phyloP scores from a whole-genome alignment of 2,888 invertebrate species.

The Ennomos erosarius region DNA sequence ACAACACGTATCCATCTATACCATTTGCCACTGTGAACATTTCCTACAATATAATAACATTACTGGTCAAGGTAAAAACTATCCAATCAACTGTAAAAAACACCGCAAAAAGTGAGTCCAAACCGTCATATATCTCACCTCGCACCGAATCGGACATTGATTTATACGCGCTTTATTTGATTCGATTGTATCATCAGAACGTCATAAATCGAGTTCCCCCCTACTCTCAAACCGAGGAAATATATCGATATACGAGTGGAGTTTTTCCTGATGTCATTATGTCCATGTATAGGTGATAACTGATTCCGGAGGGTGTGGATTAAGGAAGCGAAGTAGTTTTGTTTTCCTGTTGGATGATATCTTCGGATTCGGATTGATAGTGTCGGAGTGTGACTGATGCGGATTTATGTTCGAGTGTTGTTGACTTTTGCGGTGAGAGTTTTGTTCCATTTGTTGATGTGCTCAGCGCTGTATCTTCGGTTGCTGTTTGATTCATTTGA shows the following conservation, averaged over 20 bases:
- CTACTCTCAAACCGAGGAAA: constrained; percentile 27
- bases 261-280: constrained; percentile 79
- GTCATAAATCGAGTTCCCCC: constrained; percentile 76
- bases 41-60: neutral
- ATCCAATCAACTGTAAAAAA: constrained; percentile 1
- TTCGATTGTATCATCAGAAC: constrained; percentile 84
- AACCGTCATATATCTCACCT: constrained; percentile 36
- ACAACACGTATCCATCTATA: no score
- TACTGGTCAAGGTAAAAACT: neutral
- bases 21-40: neutral
- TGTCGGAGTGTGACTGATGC: constrained; percentile 12
- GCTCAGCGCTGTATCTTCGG: no score
- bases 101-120: constrained; percentile 9
- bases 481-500: no score
- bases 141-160: constrained; percentile 74
- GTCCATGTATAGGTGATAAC: constrained; percentile 75
- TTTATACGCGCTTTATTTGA: constrained; percentile 82
- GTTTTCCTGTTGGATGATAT: constrained; percentile 39
- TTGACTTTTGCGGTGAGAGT: constrained; percentile 8
- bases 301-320: constrained; percentile 61
- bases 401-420: constrained; percentile 20
- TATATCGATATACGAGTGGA: constrained; percentile 40
- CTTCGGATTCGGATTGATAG: constrained; percentile 34
- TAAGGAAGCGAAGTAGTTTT: constrained; percentile 31
- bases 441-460: constrained; percentile 4